Evolutionary conservation across 2,888 invertebrate genomes (phyloP).

Genomic region (Meandrusa payeni): DNA sequence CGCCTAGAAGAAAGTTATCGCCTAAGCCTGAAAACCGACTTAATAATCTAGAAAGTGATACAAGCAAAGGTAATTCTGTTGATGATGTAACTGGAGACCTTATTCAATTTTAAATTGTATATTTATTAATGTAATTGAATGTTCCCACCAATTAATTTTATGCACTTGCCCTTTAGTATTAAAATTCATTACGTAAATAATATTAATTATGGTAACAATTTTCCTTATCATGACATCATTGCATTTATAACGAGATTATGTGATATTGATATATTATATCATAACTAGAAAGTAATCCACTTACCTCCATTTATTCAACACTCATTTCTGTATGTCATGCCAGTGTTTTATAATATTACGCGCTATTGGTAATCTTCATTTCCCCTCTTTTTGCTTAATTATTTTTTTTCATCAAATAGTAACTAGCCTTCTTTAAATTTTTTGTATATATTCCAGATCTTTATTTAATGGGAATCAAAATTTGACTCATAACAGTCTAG

Average conservation of each 20-base stretch:
- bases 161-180: constrained; percentile 24
- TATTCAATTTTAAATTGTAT: constrained; percentile 56
- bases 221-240: constrained; percentile 12
- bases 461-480: too few species aligned
- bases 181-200: neutral
- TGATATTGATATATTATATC: constrained; percentile 6
- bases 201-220: neutral
- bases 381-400: too few species aligned
- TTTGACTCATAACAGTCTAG: too few species aligned
- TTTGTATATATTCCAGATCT: too few species aligned
- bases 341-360: neutral
- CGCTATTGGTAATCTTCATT: too few species aligned
- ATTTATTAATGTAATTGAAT: constrained; percentile 15
- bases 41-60: constrained; percentile 33
- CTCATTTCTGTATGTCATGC: too few species aligned
- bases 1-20: constrained; percentile 64
- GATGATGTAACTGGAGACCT: constrained; percentile 57
- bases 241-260: constrained; percentile 9
- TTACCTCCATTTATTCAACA: too few species aligned
- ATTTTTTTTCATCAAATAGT: too few species aligned
- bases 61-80: constrained; percentile 32
- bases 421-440: too few species aligned
- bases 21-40: constrained; percentile 47
- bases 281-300: neutral
- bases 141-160: constrained; percentile 34